Percentiles rank a stretch among this genome's conserved stretches.
Conservation (phyloP, 2,797 vertebrate genomes). For the Psittacula echo region DNA sequence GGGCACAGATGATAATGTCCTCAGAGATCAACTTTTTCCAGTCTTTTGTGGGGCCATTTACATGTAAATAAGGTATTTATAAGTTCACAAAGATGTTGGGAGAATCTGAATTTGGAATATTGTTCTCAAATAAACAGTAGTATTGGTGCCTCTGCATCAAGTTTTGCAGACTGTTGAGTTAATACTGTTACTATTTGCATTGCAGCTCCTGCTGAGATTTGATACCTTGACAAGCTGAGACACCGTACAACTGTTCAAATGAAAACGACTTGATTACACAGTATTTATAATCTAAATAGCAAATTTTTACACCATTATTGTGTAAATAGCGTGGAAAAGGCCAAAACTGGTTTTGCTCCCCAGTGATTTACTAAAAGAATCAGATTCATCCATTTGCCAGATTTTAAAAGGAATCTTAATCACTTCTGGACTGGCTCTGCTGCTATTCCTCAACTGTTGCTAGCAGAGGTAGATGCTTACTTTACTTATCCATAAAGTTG, state of each 20-base stretch:
- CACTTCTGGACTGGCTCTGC: background rate
- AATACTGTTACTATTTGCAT: background rate
- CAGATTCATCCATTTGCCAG: background rate
- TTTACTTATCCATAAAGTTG: background rate
- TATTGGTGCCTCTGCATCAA: background rate
- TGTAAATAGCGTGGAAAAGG: background rate
- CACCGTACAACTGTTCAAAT: background rate
- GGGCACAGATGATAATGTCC: background rate
- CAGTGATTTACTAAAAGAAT: background rate
- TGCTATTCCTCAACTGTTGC: background rate
- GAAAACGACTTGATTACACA: background rate
- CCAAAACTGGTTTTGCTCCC: background rate
- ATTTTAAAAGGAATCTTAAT: background rate
- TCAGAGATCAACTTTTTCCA: slow-evolving; percentile 31
- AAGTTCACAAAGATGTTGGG: slow-evolving; percentile 35
- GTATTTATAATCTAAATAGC: background rate
- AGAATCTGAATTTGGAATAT: slow-evolving; percentile 46
- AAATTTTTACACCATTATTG: fast-evolving
- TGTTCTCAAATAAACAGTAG: slow-evolving; percentile 21
- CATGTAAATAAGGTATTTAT: slow-evolving; percentile 63
- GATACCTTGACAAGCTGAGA: background rate
- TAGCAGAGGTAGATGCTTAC: background rate
- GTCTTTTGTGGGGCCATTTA: slow-evolving; percentile 59
- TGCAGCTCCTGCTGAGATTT: slow-evolving; percentile 16
- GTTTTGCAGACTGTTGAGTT: slow-evolving; percentile 28